Percentiles rank a stretch among this genome's conserved stretches.
phyloP scores from a whole-genome alignment of 2,113 vertebrate genomes.

The Empidonax alnorum region DNA sequence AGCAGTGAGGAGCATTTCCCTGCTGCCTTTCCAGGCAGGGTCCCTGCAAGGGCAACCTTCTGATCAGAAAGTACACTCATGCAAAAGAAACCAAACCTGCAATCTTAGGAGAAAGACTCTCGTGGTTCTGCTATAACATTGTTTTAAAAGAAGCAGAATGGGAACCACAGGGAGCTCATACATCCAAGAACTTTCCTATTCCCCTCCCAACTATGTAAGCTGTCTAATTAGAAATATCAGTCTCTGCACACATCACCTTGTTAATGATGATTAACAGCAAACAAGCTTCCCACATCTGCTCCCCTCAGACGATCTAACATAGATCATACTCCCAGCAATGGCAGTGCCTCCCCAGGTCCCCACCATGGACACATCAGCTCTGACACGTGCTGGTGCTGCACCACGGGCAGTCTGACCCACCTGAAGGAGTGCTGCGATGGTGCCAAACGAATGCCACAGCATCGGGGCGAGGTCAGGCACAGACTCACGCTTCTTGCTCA shows the following conservation, averaged over 20 bases:
- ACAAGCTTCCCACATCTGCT: background rate
- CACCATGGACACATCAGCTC: background rate
- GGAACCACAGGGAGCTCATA: background rate
- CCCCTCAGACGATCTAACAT: background rate
- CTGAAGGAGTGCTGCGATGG: slow-evolving; percentile 94
- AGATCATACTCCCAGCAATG: background rate
- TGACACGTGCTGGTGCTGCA: background rate
- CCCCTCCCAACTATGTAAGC: background rate
- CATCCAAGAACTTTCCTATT: background rate
- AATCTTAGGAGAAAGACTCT: background rate
- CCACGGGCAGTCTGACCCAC: slow-evolving; percentile 39
- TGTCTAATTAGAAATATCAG: background rate
- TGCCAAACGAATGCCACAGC: slow-evolving; percentile 98
- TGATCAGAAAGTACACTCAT: background rate
- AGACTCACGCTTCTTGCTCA: slow-evolving; percentile 97
- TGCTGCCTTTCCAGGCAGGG: background rate
- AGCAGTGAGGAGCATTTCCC: background rate
- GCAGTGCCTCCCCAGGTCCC: background rate
- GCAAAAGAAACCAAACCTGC: background rate
- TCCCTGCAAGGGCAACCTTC: background rate
- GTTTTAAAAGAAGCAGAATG: background rate
- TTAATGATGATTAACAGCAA: background rate
- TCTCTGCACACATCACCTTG: background rate
- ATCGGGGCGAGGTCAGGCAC: slow-evolving; percentile 96
- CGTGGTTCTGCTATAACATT: background rate